Conservation (phyloP, 92 coral and sea anemone species). For the Bergia sp. region DNA sequence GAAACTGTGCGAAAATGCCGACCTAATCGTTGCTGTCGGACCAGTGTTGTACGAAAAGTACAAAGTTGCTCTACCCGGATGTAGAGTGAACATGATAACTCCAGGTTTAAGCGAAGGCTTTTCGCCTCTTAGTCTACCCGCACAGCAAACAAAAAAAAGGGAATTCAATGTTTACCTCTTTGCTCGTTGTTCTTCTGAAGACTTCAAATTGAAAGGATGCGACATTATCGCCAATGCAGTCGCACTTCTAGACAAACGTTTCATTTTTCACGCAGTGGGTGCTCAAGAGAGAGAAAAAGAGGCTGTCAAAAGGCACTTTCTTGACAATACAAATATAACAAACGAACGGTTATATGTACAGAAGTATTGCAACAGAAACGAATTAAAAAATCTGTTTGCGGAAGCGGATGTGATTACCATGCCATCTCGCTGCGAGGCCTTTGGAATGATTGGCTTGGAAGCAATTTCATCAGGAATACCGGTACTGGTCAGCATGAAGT, state of each 20-base stretch:
- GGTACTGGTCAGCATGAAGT: not conserved
- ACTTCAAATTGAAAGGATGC: conserved; percentile 37
- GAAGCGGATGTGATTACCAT: not conserved
- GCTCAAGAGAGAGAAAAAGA: not conserved
- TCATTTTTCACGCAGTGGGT: not conserved
- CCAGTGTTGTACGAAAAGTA: conserved; percentile 26
- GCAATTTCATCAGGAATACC: conserved; percentile 7
- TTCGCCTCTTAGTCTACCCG: not conserved
- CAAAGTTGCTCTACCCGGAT: not conserved
- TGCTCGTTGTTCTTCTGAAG: conserved; percentile 27
- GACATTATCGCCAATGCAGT: conserved; percentile 40
- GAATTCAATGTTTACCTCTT: conserved; percentile 32
- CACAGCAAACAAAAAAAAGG: not conserved
- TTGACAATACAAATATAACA: not conserved
- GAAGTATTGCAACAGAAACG: not conserved
- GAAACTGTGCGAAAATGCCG: conserved; percentile 16
- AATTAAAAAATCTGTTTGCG: not conserved
- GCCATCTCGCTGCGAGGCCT: conserved; percentile 19
- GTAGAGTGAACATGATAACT: conserved; percentile 8
- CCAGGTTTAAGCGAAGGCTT: conserved; percentile 43
- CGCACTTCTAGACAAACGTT: not conserved
- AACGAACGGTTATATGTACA: not conserved
- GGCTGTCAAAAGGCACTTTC: not conserved
- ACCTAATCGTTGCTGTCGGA: conserved; percentile 42
- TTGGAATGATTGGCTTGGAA: conserved; percentile 17